phyloP scores from a whole-genome alignment of 2,888 invertebrate genomes.

The Piscicola geometra region DNA sequence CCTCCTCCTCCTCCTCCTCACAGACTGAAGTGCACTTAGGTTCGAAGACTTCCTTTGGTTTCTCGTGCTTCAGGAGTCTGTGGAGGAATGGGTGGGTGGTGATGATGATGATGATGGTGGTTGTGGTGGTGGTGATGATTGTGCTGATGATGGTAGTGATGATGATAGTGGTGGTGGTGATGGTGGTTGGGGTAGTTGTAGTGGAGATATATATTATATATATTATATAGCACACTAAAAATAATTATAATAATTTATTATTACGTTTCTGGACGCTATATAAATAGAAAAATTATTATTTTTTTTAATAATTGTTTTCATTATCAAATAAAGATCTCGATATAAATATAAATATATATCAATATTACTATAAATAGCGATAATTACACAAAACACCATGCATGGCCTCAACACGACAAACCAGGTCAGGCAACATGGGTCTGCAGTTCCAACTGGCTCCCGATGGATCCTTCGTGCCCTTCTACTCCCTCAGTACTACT shows the following conservation, averaged over 20 bases:
- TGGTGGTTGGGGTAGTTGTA: background rate
- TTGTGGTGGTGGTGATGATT: background rate
- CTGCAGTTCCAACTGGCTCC: background rate
- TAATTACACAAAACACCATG: too few relatives aligned
- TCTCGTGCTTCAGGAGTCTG: background rate
- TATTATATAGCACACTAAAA: too few relatives aligned
- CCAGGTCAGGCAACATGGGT: background rate
- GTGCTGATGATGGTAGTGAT: constrained; percentile 16
- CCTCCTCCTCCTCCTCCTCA: too few relatives aligned
- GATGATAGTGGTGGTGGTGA: constrained; percentile 42
- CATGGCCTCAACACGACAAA: too few relatives aligned
- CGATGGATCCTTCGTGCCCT: background rate
- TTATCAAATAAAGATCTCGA: too few relatives aligned
- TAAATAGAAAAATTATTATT: background rate
- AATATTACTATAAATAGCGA: too few relatives aligned
- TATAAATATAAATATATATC: too few relatives aligned
- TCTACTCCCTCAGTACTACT: constrained; percentile 10
- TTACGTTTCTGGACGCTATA: background rate
- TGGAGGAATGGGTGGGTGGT: constrained; percentile 16
- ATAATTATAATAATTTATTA: constrained; percentile 1
- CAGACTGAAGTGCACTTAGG: background rate
- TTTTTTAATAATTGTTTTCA: background rate
- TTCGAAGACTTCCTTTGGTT: background rate
- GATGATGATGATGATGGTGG: constrained; percentile 9
- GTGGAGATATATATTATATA: background rate